Evolutionary conservation across 37 sponge, comb jelly and placozoan species (phyloP), one percentile per base, ranked within the genome.

Genomic region (Aplysina aerophoba): DNA sequence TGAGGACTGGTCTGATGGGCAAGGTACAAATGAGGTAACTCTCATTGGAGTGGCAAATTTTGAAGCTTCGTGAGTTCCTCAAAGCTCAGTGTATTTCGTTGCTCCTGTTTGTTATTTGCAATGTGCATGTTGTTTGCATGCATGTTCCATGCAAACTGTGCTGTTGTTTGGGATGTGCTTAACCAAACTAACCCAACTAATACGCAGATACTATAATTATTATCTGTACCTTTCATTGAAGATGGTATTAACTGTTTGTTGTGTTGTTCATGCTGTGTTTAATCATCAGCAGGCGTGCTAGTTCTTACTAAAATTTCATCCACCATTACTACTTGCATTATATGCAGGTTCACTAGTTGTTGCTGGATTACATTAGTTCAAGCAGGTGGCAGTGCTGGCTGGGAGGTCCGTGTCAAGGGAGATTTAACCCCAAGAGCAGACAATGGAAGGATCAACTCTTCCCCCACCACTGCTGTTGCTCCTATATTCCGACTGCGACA

Each of bases 361-460:
- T 80, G 81, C 78, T 87, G 87, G 87, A 87, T 87, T 67, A 0
- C 38, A 13, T 68, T 79, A 14, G 35, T 35, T 31, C 0, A 1
- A 77, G 86, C 79, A 22, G 86, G 65, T 27, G 33, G 55, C 4
- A 58, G 24, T 15, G n/a, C n/a, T n/a, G n/a, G 28, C 16, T 87
- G 87, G 87, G 69, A 66, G 14, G 69, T 87, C 1, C 28, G 71
- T 56, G 81, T 81, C 20, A 80, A 53, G 55, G 81, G 81, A 31
- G 54, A 80, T 59, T 35, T 87, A 0, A 25, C 71, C 5, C 21
- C 15, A 33, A 66, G 87, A 55, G 0, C 71, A 28, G 89, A 89
- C 61, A 87, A 55, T 34, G 89, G 89, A 25, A 22, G 21, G 53
- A 61, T 89, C 17, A 90, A 90, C 82, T 81, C 91, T 33, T 90